A percentile compares a stretch with the other conserved stretches of the same genome.
Conservation (phyloP, 2,797 vertebrate genomes). For the Neoniphon sammara region DNA sequence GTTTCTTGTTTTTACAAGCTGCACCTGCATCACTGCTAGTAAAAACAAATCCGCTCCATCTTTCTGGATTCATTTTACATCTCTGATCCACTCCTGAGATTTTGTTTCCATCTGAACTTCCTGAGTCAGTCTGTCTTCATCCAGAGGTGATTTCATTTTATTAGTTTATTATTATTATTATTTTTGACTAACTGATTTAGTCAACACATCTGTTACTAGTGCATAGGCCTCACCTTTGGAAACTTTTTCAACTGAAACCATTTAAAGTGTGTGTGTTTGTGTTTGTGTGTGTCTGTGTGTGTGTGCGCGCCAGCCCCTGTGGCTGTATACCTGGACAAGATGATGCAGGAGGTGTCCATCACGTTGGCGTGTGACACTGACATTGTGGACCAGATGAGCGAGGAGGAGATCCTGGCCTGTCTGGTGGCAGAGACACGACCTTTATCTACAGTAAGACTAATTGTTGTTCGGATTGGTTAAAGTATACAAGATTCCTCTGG, state of each 20-base stretch:
- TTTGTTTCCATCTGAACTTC: neutral
- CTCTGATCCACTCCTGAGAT: neutral
- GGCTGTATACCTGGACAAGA: constrained; percentile 68
- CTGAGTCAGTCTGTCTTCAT: neutral
- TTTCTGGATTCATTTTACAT: neutral
- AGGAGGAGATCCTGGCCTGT: constrained; percentile 90
- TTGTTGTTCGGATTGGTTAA: neutral
- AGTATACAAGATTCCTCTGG: neutral
- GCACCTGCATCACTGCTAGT: neutral
- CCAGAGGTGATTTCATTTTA: too few species aligned
- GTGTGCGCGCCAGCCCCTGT: neutral
- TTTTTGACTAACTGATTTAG: neutral
- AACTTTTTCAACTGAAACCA: neutral
- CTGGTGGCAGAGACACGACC: constrained; percentile 87
- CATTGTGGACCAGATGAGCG: constrained; percentile 85
- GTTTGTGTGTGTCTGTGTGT: constrained; percentile 8
- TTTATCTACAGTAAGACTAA: constrained; percentile 72
- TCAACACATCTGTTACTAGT: neutral
- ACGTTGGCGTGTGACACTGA: constrained; percentile 85
- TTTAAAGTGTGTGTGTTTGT: neutral
- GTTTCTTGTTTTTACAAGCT: neutral
- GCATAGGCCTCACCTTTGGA: constrained; percentile 16
- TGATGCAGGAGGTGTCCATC: constrained; percentile 94
- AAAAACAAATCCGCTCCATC: neutral
- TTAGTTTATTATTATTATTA: too few species aligned